Evolutionary conservation across 2,888 invertebrate genomes (phyloP), one percentile per base, ranked within the genome.

Genomic region (Dynastes hyllus): DNA sequence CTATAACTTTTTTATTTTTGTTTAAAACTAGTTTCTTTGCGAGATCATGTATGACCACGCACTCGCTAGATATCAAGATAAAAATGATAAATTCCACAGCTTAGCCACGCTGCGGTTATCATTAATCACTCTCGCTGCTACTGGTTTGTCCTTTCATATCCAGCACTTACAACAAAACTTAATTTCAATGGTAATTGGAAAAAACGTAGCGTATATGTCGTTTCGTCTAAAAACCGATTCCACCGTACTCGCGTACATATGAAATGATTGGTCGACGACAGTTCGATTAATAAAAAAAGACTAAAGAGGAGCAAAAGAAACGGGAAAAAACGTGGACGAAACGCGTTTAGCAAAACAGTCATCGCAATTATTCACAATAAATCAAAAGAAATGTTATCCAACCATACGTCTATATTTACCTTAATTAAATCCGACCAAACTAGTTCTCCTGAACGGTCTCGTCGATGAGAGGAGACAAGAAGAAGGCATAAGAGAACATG

Each of bases 361-460:
- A 9, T 40, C 69, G 70, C 40, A 73, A 61, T 73, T 61, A 73
- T 73, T 58, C 58, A 73, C 58, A 61, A 73, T 73, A 73, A 61
- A 73, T 58, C 73, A 61, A 73, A 73, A 61, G 32, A 22, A 61
- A 61, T 27, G 61, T 27, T 61, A 22, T 40, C 73, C 27, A 40
- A 37, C 73, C 16, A 16, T 73, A 73, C 73, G 45, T 73, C 73
- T 73, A 73, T 73, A 73, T 73, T 73, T 61, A 73, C 73, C 32
- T 73, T 58, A 73, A 73, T 73, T 73, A 73, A 73, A 73, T 40
- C 58, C 27, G 40, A 40, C 73, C 73, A 73, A 61, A 73, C 73
- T 73, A 61, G 73, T 73, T 71, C 71, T 53, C 50, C 58, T 53
- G 58, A 69, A 40, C 40, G 45, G 16, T 32, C 32, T 16, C 40